Percentiles rank a stretch among this genome's conserved stretches.
phyloP scores from a whole-genome alignment of 2,888 invertebrate genomes.

The Lasioglossum pauxillum region DNA sequence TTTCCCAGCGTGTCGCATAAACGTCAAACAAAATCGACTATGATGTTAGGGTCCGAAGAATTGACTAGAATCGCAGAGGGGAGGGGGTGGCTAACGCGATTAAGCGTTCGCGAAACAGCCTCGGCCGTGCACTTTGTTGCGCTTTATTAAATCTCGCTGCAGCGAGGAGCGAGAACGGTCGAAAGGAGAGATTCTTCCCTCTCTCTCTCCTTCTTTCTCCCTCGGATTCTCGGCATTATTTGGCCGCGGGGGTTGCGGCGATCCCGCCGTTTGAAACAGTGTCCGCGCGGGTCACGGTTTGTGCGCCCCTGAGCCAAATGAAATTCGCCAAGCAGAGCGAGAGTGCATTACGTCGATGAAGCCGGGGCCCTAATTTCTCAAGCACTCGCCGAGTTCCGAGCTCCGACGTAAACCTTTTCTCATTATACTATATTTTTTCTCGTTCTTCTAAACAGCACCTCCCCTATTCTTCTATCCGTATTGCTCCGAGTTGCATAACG shows the following conservation, averaged over 20 bases:
- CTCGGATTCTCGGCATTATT: constrained; percentile 20
- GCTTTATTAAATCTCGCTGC: neutral
- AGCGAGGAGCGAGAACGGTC: neutral
- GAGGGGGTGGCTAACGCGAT: neutral
- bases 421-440: neutral
- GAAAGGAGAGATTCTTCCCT: neutral
- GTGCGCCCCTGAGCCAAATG: constrained; percentile 8
- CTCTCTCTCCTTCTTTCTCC: neutral
- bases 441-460: no score
- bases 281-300: neutral
- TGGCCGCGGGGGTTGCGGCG: neutral
- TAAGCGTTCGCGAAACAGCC: neutral
- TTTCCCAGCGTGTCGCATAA: neutral
- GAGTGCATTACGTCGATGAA: constrained; percentile 32
- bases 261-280: neutral
- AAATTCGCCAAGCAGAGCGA: constrained; percentile 22
- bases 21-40: neutral
- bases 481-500: neutral
- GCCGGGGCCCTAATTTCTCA: neutral
- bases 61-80: neutral
- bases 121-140: neutral
- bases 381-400: neutral
- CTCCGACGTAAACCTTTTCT: constrained; percentile 11
- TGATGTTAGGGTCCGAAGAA: neutral
- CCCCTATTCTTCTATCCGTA: neutral